Conservation (phyloP, 2,888 invertebrate species). For the Brenthis ino region DNA sequence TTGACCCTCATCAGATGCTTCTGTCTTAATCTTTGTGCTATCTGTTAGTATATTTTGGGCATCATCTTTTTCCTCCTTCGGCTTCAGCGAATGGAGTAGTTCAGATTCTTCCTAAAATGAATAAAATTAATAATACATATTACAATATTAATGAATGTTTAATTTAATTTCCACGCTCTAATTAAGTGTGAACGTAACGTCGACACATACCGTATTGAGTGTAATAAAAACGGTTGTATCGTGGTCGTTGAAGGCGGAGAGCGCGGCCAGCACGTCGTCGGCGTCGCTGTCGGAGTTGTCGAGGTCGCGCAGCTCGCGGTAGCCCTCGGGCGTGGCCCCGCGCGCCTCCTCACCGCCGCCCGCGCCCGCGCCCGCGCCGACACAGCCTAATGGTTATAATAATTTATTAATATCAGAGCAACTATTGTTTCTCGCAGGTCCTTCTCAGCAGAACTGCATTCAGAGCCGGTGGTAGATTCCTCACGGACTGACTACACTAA, state of each 20-base stretch:
- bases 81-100: slow-evolving; percentile 85
- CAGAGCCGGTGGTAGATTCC: too few relatives aligned
- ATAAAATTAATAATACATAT: slow-evolving; percentile 4
- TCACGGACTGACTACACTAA: too few relatives aligned
- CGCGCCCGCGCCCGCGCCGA: slow-evolving; percentile 29
- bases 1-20: slow-evolving; percentile 58
- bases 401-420: not conserved
- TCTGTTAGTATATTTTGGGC: slow-evolving; percentile 47
- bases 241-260: slow-evolving; percentile 57
- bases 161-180: not conserved
- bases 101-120: slow-evolving; percentile 86
- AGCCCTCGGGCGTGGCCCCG: slow-evolving; percentile 57
- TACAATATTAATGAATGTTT: not conserved
- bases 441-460: too few relatives aligned
- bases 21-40: slow-evolving; percentile 59
- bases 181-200: not conserved
- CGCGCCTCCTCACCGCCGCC: slow-evolving; percentile 45
- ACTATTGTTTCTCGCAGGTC: too few relatives aligned
- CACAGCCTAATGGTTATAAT: not conserved
- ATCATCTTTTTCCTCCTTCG: slow-evolving; percentile 84
- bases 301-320: slow-evolving; percentile 65
- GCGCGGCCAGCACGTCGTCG: slow-evolving; percentile 66
- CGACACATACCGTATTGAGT: slow-evolving; percentile 56
- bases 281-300: slow-evolving; percentile 73
- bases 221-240: slow-evolving; percentile 59